These are phyloP conservation scores for Caiman crocodilus DNA, from an alignment of 2,797 vertebrate species.

Conservation along the genomic window DNA sequence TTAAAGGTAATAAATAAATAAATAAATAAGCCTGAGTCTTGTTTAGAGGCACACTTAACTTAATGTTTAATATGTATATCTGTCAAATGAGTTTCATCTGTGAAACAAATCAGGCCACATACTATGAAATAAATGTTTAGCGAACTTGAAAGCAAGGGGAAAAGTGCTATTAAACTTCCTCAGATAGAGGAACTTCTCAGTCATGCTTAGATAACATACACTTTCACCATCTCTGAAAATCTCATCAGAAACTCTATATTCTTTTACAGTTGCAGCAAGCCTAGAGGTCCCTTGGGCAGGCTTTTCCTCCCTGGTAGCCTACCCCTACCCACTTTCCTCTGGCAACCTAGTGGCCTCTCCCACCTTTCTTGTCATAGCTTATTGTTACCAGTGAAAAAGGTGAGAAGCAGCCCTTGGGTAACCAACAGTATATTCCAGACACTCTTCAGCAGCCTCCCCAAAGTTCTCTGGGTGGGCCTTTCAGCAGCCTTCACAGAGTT, in stretches of 20 bases:
- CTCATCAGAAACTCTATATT: fast-evolving
- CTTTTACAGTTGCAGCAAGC: not conserved
- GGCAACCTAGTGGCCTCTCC: too few species aligned
- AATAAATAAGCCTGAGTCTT: not conserved
- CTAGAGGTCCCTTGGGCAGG: too few species aligned
- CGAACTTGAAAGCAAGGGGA: not conserved
- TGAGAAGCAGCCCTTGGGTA: too few species aligned
- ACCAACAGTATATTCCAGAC: too few species aligned
- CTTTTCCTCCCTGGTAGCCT: too few species aligned
- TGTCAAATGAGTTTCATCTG: slow-evolving; percentile 36
- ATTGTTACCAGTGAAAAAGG: too few species aligned
- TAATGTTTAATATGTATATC: not conserved
- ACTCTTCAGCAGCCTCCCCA: too few species aligned
- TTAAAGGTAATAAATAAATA: not conserved
- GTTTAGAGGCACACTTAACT: slow-evolving; percentile 11
- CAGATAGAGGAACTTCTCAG: not conserved
- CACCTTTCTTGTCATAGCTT: too few species aligned
- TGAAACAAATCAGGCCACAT: not conserved
- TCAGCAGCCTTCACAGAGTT: too few species aligned
- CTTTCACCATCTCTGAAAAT: not conserved
- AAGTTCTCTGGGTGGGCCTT: too few species aligned
- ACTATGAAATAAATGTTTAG: not conserved
- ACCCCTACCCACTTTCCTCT: too few species aligned
- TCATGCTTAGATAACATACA: not conserved
- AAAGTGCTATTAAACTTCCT: not conserved